phyloP scores from a whole-genome alignment of 2,888 invertebrate species.

The Ormia ochracea region DNA sequence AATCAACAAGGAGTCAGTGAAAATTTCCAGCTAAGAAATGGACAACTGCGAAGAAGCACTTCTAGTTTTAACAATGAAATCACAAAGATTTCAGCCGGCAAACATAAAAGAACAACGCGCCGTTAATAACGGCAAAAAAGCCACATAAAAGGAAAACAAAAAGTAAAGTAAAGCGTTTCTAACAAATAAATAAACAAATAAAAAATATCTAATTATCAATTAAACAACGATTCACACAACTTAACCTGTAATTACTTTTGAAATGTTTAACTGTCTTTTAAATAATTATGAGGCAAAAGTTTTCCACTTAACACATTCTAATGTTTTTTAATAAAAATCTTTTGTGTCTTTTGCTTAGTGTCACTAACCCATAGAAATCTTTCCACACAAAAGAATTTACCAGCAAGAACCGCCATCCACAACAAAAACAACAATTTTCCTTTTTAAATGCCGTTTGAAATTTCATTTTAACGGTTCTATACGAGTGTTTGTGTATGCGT shows the following conservation, averaged over 20 bases:
- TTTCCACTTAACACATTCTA: background rate
- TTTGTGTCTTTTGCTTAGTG: background rate
- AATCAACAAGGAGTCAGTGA: constrained; percentile 44
- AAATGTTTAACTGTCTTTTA: background rate
- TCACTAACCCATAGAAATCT: constrained; percentile 10
- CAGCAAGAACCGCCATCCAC: background rate
- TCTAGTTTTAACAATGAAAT: constrained; percentile 69
- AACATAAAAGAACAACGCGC: constrained; percentile 72
- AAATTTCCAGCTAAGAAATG: constrained; percentile 2
- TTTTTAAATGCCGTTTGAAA: too few species aligned
- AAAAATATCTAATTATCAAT: background rate
- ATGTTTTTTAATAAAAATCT: background rate
- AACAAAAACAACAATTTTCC: constrained; percentile 5
- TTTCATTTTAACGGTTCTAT: background rate
- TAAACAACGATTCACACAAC: background rate
- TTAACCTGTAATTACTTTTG: background rate
- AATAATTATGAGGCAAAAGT: background rate
- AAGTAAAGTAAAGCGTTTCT: background rate
- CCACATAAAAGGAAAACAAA: background rate
- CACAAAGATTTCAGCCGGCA: constrained; percentile 75
- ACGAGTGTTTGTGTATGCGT: background rate
- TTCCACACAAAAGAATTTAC: background rate
- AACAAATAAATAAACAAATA: constrained; percentile 1
- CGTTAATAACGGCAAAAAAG: constrained; percentile 60
- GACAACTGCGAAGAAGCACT: constrained; percentile 66